Evolutionary conservation across 2,113 vertebrate species (phyloP).

Genomic region (Tor tambroides): DNA sequence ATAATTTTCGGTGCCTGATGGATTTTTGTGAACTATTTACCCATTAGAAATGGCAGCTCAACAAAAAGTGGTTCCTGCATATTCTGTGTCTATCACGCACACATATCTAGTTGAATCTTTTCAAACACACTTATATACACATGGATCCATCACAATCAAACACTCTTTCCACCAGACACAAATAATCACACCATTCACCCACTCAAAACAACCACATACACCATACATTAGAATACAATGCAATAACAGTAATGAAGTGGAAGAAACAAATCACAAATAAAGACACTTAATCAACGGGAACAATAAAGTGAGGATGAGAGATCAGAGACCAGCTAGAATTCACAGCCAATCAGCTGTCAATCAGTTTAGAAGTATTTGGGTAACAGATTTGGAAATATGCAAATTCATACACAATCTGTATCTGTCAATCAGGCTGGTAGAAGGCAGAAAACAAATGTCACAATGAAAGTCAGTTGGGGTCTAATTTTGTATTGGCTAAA

Average conservation of each 20-base stretch:
- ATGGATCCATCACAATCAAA: neutral
- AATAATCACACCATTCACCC: conserved; percentile 32
- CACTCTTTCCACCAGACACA: conserved; percentile 1
- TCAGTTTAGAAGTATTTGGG: neutral
- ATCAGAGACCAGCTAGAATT: neutral
- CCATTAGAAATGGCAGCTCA: neutral
- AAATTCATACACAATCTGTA: neutral
- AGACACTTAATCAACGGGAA: neutral
- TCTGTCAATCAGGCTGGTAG: neutral
- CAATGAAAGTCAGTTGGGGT: neutral
- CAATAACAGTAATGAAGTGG: conserved; percentile 17
- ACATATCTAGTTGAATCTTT: neutral
- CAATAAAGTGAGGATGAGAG: neutral
- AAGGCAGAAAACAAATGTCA: neutral
- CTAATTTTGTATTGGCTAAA: neutral
- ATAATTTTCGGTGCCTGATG: neutral
- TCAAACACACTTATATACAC: conserved; percentile 21
- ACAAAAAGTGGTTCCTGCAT: conserved; percentile 1
- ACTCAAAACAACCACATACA: conserved; percentile 32
- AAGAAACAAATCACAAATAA: neutral
- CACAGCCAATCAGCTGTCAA: neutral
- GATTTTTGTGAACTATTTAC: neutral
- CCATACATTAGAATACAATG: conserved; percentile 42
- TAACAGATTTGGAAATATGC: neutral
- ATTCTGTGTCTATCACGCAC: neutral